Evolutionary conservation across 2,113 vertebrate genomes (phyloP), one percentile per base, ranked within the genome.

Genomic region (Seriola dumerili): DNA sequence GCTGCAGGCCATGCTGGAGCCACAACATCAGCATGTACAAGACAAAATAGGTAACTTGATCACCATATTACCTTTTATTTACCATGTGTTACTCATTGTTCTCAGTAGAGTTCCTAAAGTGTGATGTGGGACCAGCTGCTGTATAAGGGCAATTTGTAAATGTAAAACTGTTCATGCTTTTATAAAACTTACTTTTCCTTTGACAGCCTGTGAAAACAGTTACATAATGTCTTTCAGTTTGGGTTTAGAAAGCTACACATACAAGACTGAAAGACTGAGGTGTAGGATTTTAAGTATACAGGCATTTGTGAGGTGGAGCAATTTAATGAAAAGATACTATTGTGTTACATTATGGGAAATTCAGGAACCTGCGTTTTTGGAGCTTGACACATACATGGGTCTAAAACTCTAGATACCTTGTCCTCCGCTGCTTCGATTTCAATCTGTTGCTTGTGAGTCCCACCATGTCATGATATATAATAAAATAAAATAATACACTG

Each of bases 1-100:
- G 94, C 75, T 99, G 86, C 97, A 96, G 74, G 90, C 92, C 61
- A 91, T 98, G 73, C 89, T 95, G 90, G 98, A 99, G 65, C 92
- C 94, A 0, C 32, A 72, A 34, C 76, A 93, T 88, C 85, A 95
- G 95, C 93, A 88, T 90, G 0, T 42, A 13, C 88, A 88, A 44
- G 92, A 94, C 65, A 94, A 93, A 67, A 83, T 94, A 4, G 93
- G 93, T 94, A 85, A 83, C 16, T 46, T 44, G 12, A 8, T 65
- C 29, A 29, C 29, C 29, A 29, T 29, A 29, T 29, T 29, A 29
- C 29, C 29, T 29, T 29, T 42, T 50, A 12, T 29, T 32, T 21
- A 34, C 8, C 2, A 4, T 65, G 63, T 65, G 17, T 63, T 38
- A 10, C 16, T 7, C 12, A 1, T 8, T 65, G 4, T 12, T 23